Evolutionary conservation across 2,888 invertebrate species (phyloP).

Genomic region (Papilio demoleus): DNA sequence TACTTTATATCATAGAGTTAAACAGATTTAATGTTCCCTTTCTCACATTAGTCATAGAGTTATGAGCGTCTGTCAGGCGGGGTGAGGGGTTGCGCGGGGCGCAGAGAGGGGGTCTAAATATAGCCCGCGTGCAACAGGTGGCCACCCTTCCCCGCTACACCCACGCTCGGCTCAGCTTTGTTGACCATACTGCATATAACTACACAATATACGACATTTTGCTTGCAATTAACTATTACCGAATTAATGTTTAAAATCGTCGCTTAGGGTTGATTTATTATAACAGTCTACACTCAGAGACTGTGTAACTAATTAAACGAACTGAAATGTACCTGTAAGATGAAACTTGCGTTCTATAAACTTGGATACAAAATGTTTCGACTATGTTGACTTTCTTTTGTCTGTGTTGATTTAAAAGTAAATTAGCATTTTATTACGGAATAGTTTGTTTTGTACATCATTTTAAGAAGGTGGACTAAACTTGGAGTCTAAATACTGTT

Average conservation of each 20-base stretch:
- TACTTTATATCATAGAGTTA: slow-evolving; percentile 26
- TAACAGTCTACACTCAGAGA: too few relatives aligned
- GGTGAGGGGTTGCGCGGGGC: slow-evolving; percentile 50
- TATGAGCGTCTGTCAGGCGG: slow-evolving; percentile 70
- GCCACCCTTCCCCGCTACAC: slow-evolving; percentile 58
- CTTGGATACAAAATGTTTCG: too few relatives aligned
- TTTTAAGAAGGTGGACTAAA: too few relatives aligned
- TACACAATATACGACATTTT: slow-evolving; percentile 1
- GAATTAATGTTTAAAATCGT: not conserved
- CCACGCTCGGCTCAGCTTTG: slow-evolving; percentile 43
- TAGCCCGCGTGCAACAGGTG: slow-evolving; percentile 77
- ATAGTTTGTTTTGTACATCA: too few relatives aligned
- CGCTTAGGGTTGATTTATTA: not conserved
- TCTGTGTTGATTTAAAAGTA: too few relatives aligned
- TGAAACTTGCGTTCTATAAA: too few relatives aligned
- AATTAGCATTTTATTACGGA: too few relatives aligned
- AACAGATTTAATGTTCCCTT: slow-evolving; percentile 48
- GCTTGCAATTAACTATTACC: not conserved
- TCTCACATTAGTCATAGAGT: slow-evolving; percentile 78
- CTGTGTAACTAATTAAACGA: too few relatives aligned
- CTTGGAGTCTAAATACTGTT: too few relatives aligned
- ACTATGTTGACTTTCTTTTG: too few relatives aligned
- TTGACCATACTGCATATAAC: slow-evolving; percentile 43
- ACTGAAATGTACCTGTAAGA: too few relatives aligned
- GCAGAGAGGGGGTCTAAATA: slow-evolving; percentile 62